Evolutionary conservation across 2,113 vertebrate species (phyloP), one percentile per base, ranked within the genome.

Genomic region (Burhinus oedicnemus): DNA sequence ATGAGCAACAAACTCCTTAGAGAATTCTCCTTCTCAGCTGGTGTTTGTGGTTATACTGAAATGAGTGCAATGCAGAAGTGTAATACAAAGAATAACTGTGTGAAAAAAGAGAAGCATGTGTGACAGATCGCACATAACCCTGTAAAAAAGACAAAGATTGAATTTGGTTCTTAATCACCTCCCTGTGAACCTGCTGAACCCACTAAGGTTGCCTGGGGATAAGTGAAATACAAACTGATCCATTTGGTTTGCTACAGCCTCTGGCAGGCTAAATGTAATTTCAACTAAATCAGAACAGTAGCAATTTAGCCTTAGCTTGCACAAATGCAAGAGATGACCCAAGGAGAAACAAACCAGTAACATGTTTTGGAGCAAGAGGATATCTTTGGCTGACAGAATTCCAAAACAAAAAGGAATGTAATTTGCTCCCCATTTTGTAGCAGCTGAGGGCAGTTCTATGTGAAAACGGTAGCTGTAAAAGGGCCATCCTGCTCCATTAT

Each of bases 161-260:
- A 87, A 77, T 91, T 2, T 52, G 72, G 15, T 79, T 95, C 78
- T 91, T 81, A 93, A 77, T 96, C 89, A 76, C 30, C 32, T 84
- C 30, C 23, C 38, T 83, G 45, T 86, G 70, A 96, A 93, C 71
- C 82, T 93, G 40, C 34, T 94, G 71, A 95, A 81, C 71, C 42
- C 49, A 26, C 47, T 36, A 62, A 86, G 80, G 58, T 89, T 96
- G 81, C 66, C 83, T 84, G 70, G 81, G 74, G 79, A 92, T 92
- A 96, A 89, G 12, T 75, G 54, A 95, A 96, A 93, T 70, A 92
- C 58, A 91, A 95, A 91, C 78, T 64, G 86, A 93, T 95, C 81
- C 91, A 74, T 92, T 96, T 42, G 77, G 40, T 89, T 87, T 95
- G 74, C 89, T 92, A 57, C 68, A 92, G 84, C 25, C 60, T 91